A percentile compares a stretch with the other conserved stretches of the same genome.
These are phyloP conservation scores for Steatocranus sp. DNA, from an alignment of 2,797 vertebrate species.

Conservation along the genomic window DNA sequence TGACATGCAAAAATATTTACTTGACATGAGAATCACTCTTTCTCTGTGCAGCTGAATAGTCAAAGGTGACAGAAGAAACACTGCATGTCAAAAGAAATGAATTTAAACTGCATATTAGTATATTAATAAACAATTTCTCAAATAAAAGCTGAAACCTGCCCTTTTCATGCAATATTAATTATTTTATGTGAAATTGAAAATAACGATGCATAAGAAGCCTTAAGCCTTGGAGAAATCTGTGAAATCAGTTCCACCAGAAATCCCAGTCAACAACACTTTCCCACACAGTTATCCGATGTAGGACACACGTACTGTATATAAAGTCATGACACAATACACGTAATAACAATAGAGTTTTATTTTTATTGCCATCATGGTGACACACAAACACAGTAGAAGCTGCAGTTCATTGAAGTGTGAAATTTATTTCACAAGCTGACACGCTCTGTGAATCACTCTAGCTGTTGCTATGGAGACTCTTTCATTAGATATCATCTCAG, in stretches of 20 bases:
- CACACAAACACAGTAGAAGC: slow-evolving; percentile 26
- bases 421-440: slow-evolving; percentile 72
- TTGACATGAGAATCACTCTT: neutral
- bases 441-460: slow-evolving; percentile 67
- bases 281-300: neutral
- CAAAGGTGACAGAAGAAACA: neutral
- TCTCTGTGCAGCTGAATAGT: neutral
- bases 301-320: neutral
- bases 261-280: neutral
- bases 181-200: neutral
- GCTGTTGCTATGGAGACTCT: slow-evolving; percentile 71
- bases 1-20: neutral
- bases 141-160: neutral
- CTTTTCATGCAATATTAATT: neutral
- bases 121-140: neutral
- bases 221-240: neutral
- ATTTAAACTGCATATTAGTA: neutral
- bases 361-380: slow-evolving; percentile 2
- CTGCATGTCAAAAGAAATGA: neutral
- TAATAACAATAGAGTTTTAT: slow-evolving; percentile 15
- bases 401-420: slow-evolving; percentile 61
- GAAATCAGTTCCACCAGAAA: neutral
- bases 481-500: slow-evolving; percentile 62
- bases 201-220: neutral
- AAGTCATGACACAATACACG: neutral